Conservation (phyloP, 2,113 vertebrate species). For the Nematolebias whitei region DNA sequence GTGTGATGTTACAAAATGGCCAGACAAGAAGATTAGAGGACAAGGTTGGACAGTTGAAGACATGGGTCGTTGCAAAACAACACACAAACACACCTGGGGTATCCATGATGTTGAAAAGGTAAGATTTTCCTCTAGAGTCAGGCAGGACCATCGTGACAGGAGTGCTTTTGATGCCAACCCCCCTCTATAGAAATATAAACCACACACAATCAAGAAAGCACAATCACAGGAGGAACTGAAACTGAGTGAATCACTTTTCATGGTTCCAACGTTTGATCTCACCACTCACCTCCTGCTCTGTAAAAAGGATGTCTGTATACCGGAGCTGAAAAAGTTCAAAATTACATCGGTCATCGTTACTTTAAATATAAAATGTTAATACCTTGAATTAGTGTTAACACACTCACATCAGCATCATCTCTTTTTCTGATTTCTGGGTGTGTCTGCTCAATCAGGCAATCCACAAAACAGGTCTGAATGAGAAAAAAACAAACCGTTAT, state of each 20-base stretch:
- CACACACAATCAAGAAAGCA: not conserved
- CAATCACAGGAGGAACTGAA: not conserved
- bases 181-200: slow-evolving; percentile 75
- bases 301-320: slow-evolving; percentile 98
- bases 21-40: not conserved
- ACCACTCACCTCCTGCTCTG: slow-evolving; percentile 93
- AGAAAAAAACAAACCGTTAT: slow-evolving; percentile 14
- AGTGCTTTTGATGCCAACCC: slow-evolving; percentile 98
- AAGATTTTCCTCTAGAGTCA: slow-evolving; percentile 96
- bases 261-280: not conserved
- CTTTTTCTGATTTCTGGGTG: slow-evolving; percentile 97
- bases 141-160: slow-evolving; percentile 96
- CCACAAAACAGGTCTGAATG: slow-evolving; percentile 94
- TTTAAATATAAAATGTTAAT: not conserved
- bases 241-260: not conserved
- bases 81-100: slow-evolving; percentile 86
- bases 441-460: slow-evolving; percentile 97
- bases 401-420: slow-evolving; percentile 93
- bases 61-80: not conserved
- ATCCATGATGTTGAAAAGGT: slow-evolving; percentile 98
- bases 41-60: not conserved
- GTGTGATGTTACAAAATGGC: not conserved
- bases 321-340: slow-evolving; percentile 85
- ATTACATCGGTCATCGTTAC: not conserved
- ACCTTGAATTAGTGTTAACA: not conserved